Evolutionary conservation across 2,113 vertebrate species (phyloP), one percentile per base, ranked within the genome.

Genomic region (Recurvirostra avosetta): DNA sequence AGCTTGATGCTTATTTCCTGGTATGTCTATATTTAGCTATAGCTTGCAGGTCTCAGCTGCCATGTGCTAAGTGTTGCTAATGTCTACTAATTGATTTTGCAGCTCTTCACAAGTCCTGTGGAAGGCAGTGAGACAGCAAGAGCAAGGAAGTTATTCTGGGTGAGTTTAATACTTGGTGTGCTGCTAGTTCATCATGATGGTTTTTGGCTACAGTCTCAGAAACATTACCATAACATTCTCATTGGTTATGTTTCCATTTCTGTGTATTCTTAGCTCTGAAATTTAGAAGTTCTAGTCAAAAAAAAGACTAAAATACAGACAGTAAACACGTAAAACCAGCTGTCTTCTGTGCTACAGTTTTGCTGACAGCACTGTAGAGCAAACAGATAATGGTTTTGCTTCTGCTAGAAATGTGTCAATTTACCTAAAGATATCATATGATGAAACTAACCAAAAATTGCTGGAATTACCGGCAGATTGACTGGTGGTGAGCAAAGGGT

Each of bases 391-490:
- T 55, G 2, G 2, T 36, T 3, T 59, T 66, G 16, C 3, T 65
- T 85, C 29, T 88, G 45, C 9, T 68, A n/a, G 61, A 70, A 68
- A 29, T 2, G 1, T 11, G 0, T 15, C 12, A 0, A 0, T 68
- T 71, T 65, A 11, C 26, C 18, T 41, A 8, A 92, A 80, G 98
- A 86, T 98, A 96, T 97, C 97, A 96, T 3, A 30, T 98, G 98
- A 98, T 98, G 98, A 98, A 92, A 97, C 95, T 27, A 89, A 97
- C 97, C 76, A 45, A 97, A 95, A 97, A 52, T 92, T 97, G 98
- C 98, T 99, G 99, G 99, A 99, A 99, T 99, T 99, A 99, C 99
- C 98, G 98, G 90, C 99, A 99, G 99, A 99, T 97, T 97, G 98
- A 92, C 36, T 92, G 92, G 98, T 99, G 99, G 97, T 99, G 99